Conservation (phyloP, 1,140 invertebrate species). For the Musca vetustissima region DNA sequence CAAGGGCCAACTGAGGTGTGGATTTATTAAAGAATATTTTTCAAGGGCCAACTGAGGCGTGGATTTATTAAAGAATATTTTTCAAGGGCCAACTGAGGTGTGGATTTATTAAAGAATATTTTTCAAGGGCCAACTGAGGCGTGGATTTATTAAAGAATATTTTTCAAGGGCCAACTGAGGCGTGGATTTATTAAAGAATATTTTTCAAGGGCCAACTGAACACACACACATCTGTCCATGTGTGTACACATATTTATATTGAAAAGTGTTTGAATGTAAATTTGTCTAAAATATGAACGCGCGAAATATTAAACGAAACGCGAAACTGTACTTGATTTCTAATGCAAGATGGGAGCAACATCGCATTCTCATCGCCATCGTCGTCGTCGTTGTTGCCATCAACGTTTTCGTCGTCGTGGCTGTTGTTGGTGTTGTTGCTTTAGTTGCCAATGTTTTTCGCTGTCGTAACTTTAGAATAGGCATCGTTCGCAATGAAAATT, state of each 20-base stretch:
- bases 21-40: too few species aligned
- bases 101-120: too few species aligned
- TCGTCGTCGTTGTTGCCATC: constrained; percentile 17
- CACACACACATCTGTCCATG: not conserved
- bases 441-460: not conserved
- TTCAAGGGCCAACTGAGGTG: too few species aligned
- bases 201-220: too few species aligned
- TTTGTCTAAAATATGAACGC: constrained; percentile 24
- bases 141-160: too few species aligned
- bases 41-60: too few species aligned
- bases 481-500: not conserved
- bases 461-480: not conserved
- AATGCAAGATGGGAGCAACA: constrained; percentile 8
- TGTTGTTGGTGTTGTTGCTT: constrained; percentile 16
- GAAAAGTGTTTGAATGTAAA: not conserved
- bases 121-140: too few species aligned
- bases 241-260: not conserved
- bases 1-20: too few species aligned
- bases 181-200: too few species aligned
- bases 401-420: constrained; percentile 16
- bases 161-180: too few species aligned
- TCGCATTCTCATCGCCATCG: not conserved
- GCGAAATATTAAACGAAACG: constrained; percentile 27
- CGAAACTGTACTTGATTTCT: constrained; percentile 27
- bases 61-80: too few species aligned